These are phyloP conservation scores for Incurvaria masculella DNA, from an alignment of 2,888 invertebrate species.

Conservation along the genomic window DNA sequence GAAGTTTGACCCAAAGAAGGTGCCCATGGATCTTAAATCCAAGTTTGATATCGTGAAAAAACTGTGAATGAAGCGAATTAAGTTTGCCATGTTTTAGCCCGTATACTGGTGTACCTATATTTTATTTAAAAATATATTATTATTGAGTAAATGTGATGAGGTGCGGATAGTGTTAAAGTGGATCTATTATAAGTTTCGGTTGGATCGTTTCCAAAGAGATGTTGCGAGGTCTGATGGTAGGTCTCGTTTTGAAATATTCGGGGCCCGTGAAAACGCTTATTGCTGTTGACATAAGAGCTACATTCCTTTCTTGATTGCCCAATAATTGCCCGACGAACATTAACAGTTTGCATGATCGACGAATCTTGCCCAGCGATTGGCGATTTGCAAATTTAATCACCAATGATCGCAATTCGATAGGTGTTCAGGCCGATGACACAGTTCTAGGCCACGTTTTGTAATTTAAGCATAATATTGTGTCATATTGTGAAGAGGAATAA, in stretches of 20 bases:
- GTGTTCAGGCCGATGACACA: not conserved
- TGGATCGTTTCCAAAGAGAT: not conserved
- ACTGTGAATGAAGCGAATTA: slow-evolving; percentile 61
- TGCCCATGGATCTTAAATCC: slow-evolving; percentile 85
- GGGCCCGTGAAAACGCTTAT: too few species aligned
- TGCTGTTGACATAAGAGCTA: too few species aligned
- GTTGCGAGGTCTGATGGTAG: not conserved
- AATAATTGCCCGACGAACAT: too few species aligned
- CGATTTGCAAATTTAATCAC: not conserved
- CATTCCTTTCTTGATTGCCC: too few species aligned
- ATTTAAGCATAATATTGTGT: not conserved
- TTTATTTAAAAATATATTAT: not conserved
- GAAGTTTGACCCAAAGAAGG: slow-evolving; percentile 87
- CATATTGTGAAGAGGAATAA: not conserved
- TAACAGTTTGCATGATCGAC: not conserved
- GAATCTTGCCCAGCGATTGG: not conserved
- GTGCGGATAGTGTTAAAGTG: too few species aligned
- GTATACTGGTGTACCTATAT: not conserved
- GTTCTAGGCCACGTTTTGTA: not conserved
- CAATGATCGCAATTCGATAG: too few species aligned
- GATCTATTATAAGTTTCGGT: not conserved
- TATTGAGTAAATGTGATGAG: not conserved
- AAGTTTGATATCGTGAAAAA: slow-evolving; percentile 94
- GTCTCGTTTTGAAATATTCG: too few species aligned
- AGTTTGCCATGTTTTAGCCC: not conserved